phyloP scores from a whole-genome alignment of 1,140 invertebrate genomes.

The Sminthurinus signatus region DNA sequence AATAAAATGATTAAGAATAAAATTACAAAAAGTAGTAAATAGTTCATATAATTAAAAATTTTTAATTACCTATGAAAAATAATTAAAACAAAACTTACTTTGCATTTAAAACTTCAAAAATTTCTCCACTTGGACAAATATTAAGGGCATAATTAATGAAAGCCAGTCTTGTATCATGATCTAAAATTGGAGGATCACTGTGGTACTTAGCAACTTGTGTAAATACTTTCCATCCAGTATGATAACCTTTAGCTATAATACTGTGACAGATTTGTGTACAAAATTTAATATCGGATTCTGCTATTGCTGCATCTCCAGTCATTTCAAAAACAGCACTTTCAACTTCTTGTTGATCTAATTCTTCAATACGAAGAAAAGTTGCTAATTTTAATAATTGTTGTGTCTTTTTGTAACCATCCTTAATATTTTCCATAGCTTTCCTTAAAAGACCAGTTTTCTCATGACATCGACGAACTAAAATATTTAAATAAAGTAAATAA shows the following conservation, averaged over 20 bases:
- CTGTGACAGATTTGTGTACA: conserved; percentile 51
- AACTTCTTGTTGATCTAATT: conserved; percentile 43
- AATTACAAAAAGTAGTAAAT: no score
- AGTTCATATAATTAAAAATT: background rate
- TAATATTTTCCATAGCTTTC: conserved; percentile 50
- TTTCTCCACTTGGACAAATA: conserved; percentile 35
- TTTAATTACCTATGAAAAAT: no score
- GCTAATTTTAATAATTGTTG: conserved; percentile 55
- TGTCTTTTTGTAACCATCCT: conserved; percentile 52
- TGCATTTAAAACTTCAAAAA: conserved; percentile 41
- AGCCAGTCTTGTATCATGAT: conserved; percentile 24
- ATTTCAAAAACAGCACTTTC: conserved; percentile 57
- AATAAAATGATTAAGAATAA: conserved; percentile 4
- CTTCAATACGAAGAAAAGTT: conserved; percentile 52
- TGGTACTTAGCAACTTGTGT: conserved; percentile 25
- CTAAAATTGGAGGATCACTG: conserved; percentile 31
- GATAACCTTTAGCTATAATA: conserved; percentile 51
- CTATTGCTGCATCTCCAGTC: conserved; percentile 51
- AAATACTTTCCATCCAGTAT: conserved; percentile 51
- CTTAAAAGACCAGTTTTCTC: conserved; percentile 54
- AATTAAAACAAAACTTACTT: conserved; percentile 32
- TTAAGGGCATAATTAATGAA: conserved; percentile 36
- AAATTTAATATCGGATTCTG: conserved; percentile 52
- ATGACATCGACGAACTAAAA: conserved; percentile 53
- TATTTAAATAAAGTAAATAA: background rate